Evolutionary conservation across 2,797 vertebrate species (phyloP).

Genomic region (Cossypha caffra): DNA sequence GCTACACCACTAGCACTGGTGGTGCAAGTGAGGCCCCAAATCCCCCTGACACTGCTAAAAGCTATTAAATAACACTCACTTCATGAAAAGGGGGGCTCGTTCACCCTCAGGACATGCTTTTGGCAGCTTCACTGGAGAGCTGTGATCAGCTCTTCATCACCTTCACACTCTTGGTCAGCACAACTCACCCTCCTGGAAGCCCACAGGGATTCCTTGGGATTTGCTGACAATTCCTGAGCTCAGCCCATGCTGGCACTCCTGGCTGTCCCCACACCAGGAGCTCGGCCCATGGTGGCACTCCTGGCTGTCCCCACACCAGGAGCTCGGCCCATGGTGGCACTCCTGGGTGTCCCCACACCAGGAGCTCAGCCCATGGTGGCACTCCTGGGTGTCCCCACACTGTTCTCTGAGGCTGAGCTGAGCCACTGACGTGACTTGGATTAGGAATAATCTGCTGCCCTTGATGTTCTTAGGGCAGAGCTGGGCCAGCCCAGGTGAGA

Average conservation of each 20-base stretch:
- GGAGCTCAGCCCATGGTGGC: neutral
- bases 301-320: neutral
- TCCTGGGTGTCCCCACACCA: no score
- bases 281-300: accelerated
- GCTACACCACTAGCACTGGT: neutral
- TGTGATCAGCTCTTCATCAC: neutral
- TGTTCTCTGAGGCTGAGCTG: neutral
- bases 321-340: no score
- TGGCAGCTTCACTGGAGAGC: neutral
- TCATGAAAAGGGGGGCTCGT: neutral
- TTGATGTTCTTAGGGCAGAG: neutral
- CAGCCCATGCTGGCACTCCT: neutral
- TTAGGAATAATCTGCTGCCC: neutral
- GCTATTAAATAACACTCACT: neutral
- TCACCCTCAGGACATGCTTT: neutral
- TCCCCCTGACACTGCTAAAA: neutral
- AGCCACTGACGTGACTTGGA: neutral
- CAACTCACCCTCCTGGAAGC: accelerated
- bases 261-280: no score
- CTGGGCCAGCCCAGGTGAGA: neutral
- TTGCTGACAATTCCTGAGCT: neutral
- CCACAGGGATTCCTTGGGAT: neutral
- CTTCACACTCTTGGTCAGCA: neutral
- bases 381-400: neutral
- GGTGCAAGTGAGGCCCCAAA: neutral